Evolutionary conservation across 2,113 vertebrate species (phyloP).

Genomic region (Collichthys lucidus): DNA sequence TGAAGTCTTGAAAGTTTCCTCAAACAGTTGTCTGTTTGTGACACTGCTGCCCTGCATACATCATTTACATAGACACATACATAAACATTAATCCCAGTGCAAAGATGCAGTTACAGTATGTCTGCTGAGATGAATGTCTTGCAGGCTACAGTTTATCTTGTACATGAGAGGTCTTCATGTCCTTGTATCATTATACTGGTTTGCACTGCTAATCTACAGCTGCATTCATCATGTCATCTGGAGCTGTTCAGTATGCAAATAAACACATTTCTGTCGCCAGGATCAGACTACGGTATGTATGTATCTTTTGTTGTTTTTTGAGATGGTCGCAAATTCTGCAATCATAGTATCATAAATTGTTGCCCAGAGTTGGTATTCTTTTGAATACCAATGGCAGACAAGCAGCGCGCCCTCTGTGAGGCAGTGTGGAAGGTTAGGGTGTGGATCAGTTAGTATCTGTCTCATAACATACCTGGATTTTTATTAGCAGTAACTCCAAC

Average conservation of each 20-base stretch:
- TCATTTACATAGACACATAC: not conserved
- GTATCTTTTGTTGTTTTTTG: no score
- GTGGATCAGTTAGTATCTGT: no score
- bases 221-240: no score
- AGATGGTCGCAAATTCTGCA: not conserved
- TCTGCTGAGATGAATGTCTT: constrained; percentile 1
- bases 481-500: no score
- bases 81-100: not conserved
- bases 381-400: no score
- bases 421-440: no score
- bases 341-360: no score
- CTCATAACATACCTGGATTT: no score
- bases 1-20: constrained; percentile 4
- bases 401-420: no score
- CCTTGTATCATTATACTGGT: not conserved
- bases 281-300: no score
- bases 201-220: not conserved
- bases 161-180: not conserved
- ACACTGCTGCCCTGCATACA: not conserved
- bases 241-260: not conserved
- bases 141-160: not conserved
- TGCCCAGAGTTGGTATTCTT: no score
- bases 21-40: not conserved
- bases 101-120: not conserved
- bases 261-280: not conserved